Evolutionary conservation across 2,797 vertebrate genomes (phyloP).

Genomic region (Schizopygopsis pylzovi): DNA sequence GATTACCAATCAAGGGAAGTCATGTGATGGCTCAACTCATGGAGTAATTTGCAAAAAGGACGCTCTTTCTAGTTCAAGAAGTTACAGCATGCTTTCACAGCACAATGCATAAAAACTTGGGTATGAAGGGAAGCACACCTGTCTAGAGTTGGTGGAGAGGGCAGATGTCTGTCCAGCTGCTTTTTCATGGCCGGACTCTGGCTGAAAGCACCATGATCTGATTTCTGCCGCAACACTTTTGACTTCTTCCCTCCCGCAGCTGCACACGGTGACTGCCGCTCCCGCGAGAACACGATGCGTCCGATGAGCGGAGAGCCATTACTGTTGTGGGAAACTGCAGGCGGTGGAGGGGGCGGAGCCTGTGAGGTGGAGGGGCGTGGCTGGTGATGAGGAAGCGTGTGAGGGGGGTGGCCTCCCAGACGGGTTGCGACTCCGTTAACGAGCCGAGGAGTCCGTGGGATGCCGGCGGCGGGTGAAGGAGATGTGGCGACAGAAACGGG

Average conservation of each 20-base stretch:
- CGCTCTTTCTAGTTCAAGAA: not conserved
- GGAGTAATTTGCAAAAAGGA: too few relatives aligned
- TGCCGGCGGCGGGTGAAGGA: constrained; percentile 82
- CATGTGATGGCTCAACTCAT: too few relatives aligned
- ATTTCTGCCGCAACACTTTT: constrained; percentile 94
- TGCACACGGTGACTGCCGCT: constrained; percentile 84
- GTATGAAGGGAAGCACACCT: constrained; percentile 57
- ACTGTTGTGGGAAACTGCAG: constrained; percentile 74
- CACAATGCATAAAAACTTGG: not conserved
- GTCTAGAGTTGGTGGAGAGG: constrained; percentile 95
- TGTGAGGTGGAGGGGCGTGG: constrained; percentile 84
- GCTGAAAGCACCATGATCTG: constrained; percentile 97
- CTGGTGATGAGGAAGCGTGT: constrained; percentile 81
- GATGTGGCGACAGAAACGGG: constrained; percentile 79
- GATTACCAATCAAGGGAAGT: too few relatives aligned
- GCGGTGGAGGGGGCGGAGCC: constrained; percentile 69
- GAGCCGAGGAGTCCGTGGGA: constrained; percentile 92
- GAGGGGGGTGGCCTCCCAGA: constrained; percentile 79
- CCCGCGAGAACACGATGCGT: constrained; percentile 93
- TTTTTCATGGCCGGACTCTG: constrained; percentile 99
- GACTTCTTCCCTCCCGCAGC: constrained; percentile 83
- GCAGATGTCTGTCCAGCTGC: constrained; percentile 95
- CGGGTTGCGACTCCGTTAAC: constrained; percentile 89
- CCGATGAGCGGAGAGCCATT: constrained; percentile 89
- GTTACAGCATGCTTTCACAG: not conserved